A percentile compares a stretch with the other conserved stretches of the same genome.
phyloP scores from a whole-genome alignment of 2,888 invertebrate genomes.

The Osmoderma eremita region DNA sequence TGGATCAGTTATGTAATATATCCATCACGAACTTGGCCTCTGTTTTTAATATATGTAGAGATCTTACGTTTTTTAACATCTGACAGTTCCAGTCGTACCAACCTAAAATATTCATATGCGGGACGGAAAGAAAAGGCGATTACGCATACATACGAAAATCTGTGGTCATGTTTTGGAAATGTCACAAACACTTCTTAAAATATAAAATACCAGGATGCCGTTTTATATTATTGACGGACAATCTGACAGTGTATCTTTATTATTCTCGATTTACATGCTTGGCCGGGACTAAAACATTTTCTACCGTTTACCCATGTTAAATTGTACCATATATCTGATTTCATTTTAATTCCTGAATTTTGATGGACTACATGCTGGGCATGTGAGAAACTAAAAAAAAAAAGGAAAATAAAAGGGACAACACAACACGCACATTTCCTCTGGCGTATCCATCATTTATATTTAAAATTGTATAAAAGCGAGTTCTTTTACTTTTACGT shows the following conservation, averaged over 20 bases:
- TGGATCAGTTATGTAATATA: conserved; percentile 44
- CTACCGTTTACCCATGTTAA: conserved; percentile 16
- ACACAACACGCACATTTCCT: background rate
- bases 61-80: conserved; percentile 22
- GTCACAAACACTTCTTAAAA: conserved; percentile 18
- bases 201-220: conserved; percentile 4
- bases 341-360: conserved; percentile 32
- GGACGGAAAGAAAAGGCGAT: background rate
- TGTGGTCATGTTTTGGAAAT: conserved; percentile 7
- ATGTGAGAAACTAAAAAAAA: background rate
- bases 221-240: conserved; percentile 32
- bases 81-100: conserved; percentile 8
- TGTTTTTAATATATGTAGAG: conserved; percentile 38
- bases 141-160: too few relatives aligned
- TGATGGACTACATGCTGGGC: conserved; percentile 32
- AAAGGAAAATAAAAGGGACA: background rate
- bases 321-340: conserved; percentile 32
- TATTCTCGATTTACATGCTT: conserved; percentile 30
- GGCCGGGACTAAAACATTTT: background rate
- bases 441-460: background rate
- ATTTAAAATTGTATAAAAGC: conserved; percentile 4
- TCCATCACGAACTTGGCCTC: conserved; percentile 44
- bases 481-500: too few relatives aligned
- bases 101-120: background rate
- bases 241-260: conserved; percentile 26